phyloP scores from a whole-genome alignment of 2,888 invertebrate species.

The Volucella inflata region DNA sequence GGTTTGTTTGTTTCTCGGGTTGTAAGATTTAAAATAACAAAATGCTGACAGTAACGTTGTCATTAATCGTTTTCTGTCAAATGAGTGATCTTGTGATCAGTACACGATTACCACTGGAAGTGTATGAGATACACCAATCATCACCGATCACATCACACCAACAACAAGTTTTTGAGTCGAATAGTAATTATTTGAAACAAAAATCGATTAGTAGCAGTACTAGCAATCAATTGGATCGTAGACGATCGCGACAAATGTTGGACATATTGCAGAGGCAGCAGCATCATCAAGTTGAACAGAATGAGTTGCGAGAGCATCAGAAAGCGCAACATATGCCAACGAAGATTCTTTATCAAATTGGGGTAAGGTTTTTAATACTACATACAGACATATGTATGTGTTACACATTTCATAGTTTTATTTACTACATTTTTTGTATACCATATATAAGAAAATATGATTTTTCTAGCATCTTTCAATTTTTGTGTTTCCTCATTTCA shows the following conservation, averaged over 20 bases:
- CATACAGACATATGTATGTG: too few relatives aligned
- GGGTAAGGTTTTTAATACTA: constrained; percentile 80
- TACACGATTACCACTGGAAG: constrained; percentile 83
- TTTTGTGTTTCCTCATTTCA: not conserved
- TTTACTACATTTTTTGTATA: constrained; percentile 7
- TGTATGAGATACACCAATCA: constrained; percentile 81
- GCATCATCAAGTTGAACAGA: constrained; percentile 72
- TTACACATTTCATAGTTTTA: too few relatives aligned
- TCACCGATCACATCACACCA: constrained; percentile 71
- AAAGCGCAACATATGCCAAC: constrained; percentile 69
- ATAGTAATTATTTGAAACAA: constrained; percentile 70
- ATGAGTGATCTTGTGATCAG: constrained; percentile 78
- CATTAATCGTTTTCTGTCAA: constrained; percentile 77
- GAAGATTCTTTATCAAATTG: constrained; percentile 88
- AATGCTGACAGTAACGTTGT: constrained; percentile 76
- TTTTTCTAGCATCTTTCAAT: not conserved
- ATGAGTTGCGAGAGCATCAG: constrained; percentile 62
- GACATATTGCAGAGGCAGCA: constrained; percentile 82
- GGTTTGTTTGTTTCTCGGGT: not conserved
- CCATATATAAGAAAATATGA: not conserved
- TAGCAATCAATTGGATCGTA: constrained; percentile 78
- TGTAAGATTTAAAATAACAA: constrained; percentile 44
- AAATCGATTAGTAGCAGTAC: constrained; percentile 58
- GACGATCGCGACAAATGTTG: constrained; percentile 84
- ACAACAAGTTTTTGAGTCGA: constrained; percentile 72